Evolutionary conservation across 2,113 vertebrate genomes (phyloP).

Genomic region (Otolemur garnettii): DNA sequence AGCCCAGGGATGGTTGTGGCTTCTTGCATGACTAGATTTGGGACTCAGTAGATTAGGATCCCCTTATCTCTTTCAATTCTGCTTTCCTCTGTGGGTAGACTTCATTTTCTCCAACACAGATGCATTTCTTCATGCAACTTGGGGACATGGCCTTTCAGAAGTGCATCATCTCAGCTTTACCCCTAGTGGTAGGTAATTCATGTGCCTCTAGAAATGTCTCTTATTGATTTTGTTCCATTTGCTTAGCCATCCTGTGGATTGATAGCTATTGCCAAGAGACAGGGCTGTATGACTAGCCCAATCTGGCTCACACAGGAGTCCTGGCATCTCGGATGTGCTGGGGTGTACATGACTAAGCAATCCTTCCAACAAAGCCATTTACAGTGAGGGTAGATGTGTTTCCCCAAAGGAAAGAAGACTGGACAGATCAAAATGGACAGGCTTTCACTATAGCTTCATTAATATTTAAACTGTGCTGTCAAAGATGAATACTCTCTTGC

Average conservation of each 20-base stretch:
- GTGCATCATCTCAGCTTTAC: not conserved
- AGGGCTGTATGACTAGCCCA: not conserved
- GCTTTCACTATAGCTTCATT: not conserved
- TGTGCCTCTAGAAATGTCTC: not conserved
- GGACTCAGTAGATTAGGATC: not conserved
- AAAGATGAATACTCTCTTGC: not conserved
- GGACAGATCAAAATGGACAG: not conserved
- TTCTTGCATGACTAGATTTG: not conserved
- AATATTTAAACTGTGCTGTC: constrained; percentile 37
- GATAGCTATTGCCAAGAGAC: not conserved
- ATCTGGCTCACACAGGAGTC: not conserved
- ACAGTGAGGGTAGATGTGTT: not conserved
- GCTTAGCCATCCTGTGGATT: not conserved
- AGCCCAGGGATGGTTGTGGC: not conserved
- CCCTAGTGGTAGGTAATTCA: not conserved
- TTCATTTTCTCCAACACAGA: not conserved
- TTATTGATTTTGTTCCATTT: not conserved
- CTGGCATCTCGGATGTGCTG: not conserved
- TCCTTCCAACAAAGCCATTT: not conserved
- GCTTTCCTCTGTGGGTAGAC: not conserved
- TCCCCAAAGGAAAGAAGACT: not conserved
- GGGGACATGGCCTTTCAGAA: not conserved
- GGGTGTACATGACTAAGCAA: not conserved
- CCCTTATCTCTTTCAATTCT: not conserved
- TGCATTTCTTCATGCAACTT: not conserved